Evolutionary conservation across 2,888 invertebrate genomes (phyloP), one percentile per base, ranked within the genome.

Genomic region (Tenthredo livida): DNA sequence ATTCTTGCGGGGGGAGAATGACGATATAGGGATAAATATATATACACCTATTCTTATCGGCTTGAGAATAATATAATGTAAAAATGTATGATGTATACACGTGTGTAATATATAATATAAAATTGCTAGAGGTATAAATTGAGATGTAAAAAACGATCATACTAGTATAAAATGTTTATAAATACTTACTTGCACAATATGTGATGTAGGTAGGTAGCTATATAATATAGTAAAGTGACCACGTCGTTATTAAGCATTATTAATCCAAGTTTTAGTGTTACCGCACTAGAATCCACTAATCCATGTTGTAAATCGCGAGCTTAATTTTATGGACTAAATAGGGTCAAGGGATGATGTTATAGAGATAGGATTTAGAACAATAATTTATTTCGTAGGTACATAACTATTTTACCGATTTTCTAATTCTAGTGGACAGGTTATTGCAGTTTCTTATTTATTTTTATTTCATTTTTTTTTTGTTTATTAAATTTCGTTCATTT

Each of bases 341-440:
- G 50, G 47, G 50, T 2, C 54, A 29, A 61, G 61, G 80, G 58
- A 40, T 58, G 29, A 80, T 80, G 40, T 80, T 61, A 80, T 80
- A 80, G 80, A 80, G 80, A 80, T 80, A 58, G 80, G 80, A 88
- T 90, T 89, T 87, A 88, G 89, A 91, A 91, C 89, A 89, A 91
- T 90, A 90, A 91, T 89, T 90, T 91, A 91, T 89, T 90, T 87
- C 86, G 85, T 47, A 47, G 47, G 47, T 89, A 89, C 85, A 88
- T 86, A 89, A 88, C 86, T 88, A 89, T 87, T 85, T 88, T 87
- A 89, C 80, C 84, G 87, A 84, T 73, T 78, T 85, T 47, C 87
- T 87, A 88, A 85, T 86, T 84, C 87, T 90, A 91, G 80, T 90
- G 91, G 90, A 91, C 90, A 90, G 87, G 88, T 91, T 91, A 90